phyloP scores from a whole-genome alignment of 2,113 vertebrate genomes.

The Bungarus multicinctus region DNA sequence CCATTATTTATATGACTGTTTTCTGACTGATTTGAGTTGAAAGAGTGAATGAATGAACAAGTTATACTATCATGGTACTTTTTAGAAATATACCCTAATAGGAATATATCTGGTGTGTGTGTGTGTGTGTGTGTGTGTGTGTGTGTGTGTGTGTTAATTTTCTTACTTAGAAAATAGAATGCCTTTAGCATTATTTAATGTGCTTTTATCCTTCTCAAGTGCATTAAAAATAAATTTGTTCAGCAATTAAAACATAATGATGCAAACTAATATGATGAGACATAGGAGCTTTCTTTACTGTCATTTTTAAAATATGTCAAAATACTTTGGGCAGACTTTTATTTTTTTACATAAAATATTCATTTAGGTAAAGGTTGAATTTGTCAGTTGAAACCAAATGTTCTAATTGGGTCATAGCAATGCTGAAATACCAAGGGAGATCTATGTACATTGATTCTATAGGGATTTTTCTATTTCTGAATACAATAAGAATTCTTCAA shows the following conservation, averaged over 20 bases:
- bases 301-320: not conserved
- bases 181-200: not conserved
- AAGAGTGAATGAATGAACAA: not conserved
- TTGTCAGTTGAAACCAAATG: too few relatives aligned
- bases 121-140: too few relatives aligned
- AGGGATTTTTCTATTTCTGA: not conserved
- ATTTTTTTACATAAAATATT: not conserved
- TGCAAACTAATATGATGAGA: not conserved
- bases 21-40: not conserved
- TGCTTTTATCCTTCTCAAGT: not conserved
- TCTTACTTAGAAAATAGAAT: not conserved
- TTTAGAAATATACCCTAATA: not conserved
- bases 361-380: not conserved
- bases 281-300: not conserved
- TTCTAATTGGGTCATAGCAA: not conserved
- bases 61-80: not conserved
- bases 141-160: not conserved
- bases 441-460: not conserved
- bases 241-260: not conserved
- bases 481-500: not conserved
- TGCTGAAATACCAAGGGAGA: not conserved
- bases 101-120: not conserved
- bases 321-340: not conserved
- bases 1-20: not conserved
- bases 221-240: not conserved